These are phyloP conservation scores for Corythornis leucogaster DNA, from an alignment of 2,797 vertebrate genomes.

Conservation along the genomic window DNA sequence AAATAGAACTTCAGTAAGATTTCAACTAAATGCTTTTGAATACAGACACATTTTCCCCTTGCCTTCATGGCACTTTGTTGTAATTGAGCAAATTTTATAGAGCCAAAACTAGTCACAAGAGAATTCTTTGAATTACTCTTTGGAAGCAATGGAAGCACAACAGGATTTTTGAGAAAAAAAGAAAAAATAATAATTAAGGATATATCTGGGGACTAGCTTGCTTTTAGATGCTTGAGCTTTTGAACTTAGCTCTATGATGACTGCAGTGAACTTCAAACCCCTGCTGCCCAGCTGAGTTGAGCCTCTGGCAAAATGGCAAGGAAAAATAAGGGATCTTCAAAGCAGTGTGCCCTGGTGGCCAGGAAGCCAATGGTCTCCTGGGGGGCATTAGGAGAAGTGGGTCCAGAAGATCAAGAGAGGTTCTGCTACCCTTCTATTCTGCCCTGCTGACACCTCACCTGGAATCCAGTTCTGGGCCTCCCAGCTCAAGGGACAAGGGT, in stretches of 20 bases:
- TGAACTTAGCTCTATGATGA: neutral
- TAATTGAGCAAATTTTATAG: slow-evolving; percentile 27
- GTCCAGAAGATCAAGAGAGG: too few species aligned
- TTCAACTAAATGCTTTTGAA: slow-evolving; percentile 9
- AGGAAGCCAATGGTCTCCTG: too few species aligned
- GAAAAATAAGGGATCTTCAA: neutral
- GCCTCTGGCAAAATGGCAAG: neutral
- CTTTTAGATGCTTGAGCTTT: neutral
- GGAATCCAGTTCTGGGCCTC: too few species aligned
- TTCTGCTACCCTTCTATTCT: too few species aligned
- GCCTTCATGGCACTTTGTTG: neutral
- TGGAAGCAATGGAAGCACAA: neutral
- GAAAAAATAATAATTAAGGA: neutral
- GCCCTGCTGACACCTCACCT: too few species aligned
- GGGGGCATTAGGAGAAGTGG: too few species aligned
- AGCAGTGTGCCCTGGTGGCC: neutral
- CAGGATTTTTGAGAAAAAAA: neutral
- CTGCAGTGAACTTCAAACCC: neutral
- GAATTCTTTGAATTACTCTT: neutral
- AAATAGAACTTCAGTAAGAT: neutral
- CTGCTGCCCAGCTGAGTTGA: neutral
- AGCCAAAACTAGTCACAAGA: neutral
- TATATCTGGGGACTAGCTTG: neutral
- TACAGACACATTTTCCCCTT: neutral
- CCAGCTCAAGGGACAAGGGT: too few species aligned